These are phyloP conservation scores for Dryas iulia DNA, from an alignment of 1,140 invertebrate genomes.

Conservation along the genomic window DNA sequence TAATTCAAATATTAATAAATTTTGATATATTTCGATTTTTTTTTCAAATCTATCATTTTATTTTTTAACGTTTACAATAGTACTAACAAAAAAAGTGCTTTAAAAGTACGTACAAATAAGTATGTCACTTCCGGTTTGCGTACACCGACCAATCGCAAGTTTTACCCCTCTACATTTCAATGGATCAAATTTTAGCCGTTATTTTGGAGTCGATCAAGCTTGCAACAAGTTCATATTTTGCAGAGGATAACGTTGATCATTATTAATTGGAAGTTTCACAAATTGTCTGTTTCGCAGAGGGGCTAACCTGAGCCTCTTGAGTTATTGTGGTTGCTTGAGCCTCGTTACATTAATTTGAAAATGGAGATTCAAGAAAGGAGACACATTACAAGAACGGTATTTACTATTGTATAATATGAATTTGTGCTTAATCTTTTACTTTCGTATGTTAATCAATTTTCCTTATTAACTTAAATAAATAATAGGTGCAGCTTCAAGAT, in stretches of 20 bases:
- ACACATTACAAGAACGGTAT: slow-evolving; percentile 47
- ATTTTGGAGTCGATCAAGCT: slow-evolving; percentile 32
- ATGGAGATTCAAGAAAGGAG: slow-evolving; percentile 61
- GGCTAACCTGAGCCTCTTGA: background rate
- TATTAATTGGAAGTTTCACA: background rate
- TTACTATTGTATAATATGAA: background rate
- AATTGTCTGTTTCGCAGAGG: background rate
- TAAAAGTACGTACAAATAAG: background rate
- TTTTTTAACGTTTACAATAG: background rate
- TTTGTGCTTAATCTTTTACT: background rate
- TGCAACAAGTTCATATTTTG: slow-evolving; percentile 2
- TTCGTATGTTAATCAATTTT: slow-evolving; percentile 1
- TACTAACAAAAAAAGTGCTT: background rate
- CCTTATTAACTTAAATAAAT: slow-evolving; percentile 4
- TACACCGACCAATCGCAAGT: slow-evolving; percentile 23
- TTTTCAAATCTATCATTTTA: background rate
- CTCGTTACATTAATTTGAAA: slow-evolving; percentile 2
- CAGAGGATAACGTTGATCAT: background rate
- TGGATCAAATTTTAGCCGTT: slow-evolving; percentile 40
- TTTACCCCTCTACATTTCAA: slow-evolving; percentile 9
- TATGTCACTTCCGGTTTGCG: slow-evolving; percentile 1
- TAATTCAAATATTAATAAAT: background rate
- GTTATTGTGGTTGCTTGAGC: slow-evolving; percentile 5
- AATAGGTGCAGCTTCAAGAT: slow-evolving; percentile 53
- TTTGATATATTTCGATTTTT: background rate